Conservation (phyloP, 2,888 invertebrate species). For the Ichneumon xanthorius region DNA sequence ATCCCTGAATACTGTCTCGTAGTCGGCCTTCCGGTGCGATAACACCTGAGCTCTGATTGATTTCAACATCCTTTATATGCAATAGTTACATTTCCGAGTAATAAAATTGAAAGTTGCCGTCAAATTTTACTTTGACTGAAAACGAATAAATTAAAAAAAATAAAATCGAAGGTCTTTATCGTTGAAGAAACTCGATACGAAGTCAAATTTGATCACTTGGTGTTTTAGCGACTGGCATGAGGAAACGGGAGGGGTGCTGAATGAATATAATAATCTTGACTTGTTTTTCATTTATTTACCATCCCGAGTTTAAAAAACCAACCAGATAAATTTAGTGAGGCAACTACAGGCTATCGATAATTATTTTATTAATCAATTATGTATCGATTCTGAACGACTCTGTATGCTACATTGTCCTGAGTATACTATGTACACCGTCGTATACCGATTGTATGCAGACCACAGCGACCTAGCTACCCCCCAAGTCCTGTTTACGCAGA, state of each 20-base stretch:
- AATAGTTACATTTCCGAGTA: neutral
- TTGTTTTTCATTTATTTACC: neutral
- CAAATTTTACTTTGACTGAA: neutral
- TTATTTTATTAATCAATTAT: too few species aligned
- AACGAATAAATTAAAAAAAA: neutral
- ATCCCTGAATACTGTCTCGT: too few species aligned
- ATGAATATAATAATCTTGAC: neutral
- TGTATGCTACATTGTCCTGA: constrained; percentile 24
- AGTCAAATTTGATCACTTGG: too few species aligned
- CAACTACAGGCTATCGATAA: too few species aligned
- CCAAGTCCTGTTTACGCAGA: constrained; percentile 72
- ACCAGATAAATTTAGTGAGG: too few species aligned
- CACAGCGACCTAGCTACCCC: neutral
- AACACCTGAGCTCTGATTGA: too few species aligned
- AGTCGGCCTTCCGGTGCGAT: neutral
- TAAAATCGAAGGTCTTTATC: neutral
- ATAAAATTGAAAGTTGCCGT: neutral
- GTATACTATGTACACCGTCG: constrained; percentile 69
- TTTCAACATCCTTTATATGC: neutral
- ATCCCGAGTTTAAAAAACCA: neutral
- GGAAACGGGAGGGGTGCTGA: too few species aligned
- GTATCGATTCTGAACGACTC: neutral
- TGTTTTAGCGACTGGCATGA: too few species aligned
- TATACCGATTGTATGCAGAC: constrained; percentile 25
- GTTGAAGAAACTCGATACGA: too few species aligned